Base-by-base conservation (phyloP, 2,797 vertebrate genomes). In the Enteromius radiatus region DNA sequence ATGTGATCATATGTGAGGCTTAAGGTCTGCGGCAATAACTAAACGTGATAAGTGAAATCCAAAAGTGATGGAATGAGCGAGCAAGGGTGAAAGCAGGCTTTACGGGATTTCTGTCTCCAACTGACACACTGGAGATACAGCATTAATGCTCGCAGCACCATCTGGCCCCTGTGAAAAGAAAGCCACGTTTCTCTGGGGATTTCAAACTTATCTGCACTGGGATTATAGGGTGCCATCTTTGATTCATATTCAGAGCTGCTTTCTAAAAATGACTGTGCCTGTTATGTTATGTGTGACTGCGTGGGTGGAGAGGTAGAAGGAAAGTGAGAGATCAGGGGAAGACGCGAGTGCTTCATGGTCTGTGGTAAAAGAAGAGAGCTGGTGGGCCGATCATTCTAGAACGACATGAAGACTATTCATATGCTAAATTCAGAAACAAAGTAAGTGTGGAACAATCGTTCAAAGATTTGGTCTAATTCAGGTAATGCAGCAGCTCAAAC, bases 81-180 rank as follows among this genome's bases (percentile, higher is more conserved):
- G 82, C 33, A 64, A 87, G 52, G 70, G 52, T 74, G 23, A 84
- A 86, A 85, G 79, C 82, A 84, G 80, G 84, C 75, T 87, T 84
- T 87, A 75, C 9, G 41, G 76, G 54, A 84, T 81, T 68, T 52
- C 31, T 70, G 47, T 61, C 69, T 82, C 65, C 47, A 78, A 79
- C 80, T 83, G 85, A 85, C 88, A 86, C 81, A 84, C 85, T 86
- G 83, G 69, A 87, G 82, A 87, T 86, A 84, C 81, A 85, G 85
- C 70, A 76, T 81, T 88, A 84, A 82, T 84, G 68, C 83, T 81
- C 77, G 76, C 69, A 54, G 77, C 82, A 82, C 89, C 89, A 91
- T 91, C 90, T 91, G 88, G 85, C 82, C 87, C 77, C 87, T 85
- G 82, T 84, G 79, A 89, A 85, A 89, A 85, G 84, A 88, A 86